Evolutionary conservation across 2,888 invertebrate genomes (phyloP).

Genomic region (Andrena chrysosceles): DNA sequence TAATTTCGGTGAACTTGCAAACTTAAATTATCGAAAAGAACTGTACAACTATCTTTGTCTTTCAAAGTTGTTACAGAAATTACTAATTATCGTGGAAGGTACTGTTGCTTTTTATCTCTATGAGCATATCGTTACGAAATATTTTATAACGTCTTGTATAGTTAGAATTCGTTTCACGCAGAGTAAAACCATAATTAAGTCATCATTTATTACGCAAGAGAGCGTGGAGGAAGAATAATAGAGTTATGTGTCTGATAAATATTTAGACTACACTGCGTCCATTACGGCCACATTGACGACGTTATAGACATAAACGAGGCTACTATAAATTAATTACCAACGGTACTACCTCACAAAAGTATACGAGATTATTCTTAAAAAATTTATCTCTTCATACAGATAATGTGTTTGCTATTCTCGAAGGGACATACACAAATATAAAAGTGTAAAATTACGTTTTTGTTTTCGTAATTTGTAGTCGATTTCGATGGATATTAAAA

Average conservation of each 20-base stretch:
- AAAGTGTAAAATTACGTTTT: no score
- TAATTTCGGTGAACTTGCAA: no score
- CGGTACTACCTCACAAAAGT: slow-evolving; percentile 50
- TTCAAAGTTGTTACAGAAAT: background rate
- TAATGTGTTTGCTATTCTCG: background rate
- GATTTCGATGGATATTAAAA: background rate
- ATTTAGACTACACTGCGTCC: slow-evolving; percentile 76
- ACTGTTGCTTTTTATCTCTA: no score
- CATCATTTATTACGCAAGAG: slow-evolving; percentile 36
- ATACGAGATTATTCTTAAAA: background rate
- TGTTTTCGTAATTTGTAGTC: no score
- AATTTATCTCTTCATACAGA: background rate
- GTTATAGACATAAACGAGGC: slow-evolving; percentile 70
- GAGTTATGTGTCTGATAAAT: slow-evolving; percentile 71
- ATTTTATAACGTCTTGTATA: background rate
- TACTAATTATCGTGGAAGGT: no score
- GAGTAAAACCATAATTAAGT: background rate
- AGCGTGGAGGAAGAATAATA: slow-evolving; percentile 20
- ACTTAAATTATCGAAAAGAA: no score
- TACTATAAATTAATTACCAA: slow-evolving; percentile 68
- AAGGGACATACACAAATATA: no score
- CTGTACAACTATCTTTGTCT: background rate
- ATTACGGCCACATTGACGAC: slow-evolving; percentile 78
- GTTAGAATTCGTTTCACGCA: slow-evolving; percentile 1
- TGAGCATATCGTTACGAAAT: background rate